Conservation (phyloP, 2,888 invertebrate species). For the Fragum sueziense region DNA sequence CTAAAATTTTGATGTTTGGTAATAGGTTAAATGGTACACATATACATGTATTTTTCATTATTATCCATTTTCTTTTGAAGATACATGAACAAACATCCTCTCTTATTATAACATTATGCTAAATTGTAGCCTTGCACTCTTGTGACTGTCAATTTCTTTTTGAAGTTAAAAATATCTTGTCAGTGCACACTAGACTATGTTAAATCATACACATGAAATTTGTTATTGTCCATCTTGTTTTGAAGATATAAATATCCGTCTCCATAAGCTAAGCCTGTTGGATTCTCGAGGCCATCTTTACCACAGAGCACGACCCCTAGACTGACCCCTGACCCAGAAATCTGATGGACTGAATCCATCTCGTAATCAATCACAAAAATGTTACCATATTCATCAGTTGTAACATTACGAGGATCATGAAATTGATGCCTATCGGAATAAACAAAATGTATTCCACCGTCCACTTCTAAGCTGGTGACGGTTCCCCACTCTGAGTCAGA, state of each 20-base stretch:
- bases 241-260: slow-evolving; percentile 40
- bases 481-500: slow-evolving; percentile 46
- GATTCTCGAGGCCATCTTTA: slow-evolving; percentile 42
- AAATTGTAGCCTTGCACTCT: too few species aligned
- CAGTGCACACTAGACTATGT: too few species aligned
- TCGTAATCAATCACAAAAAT: slow-evolving; percentile 55
- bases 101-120: too few species aligned
- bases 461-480: slow-evolving; percentile 38
- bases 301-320: slow-evolving; percentile 38
- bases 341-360: slow-evolving; percentile 44
- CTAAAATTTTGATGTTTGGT: too few species aligned
- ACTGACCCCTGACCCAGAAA: slow-evolving; percentile 32
- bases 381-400: slow-evolving; percentile 44
- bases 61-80: too few species aligned
- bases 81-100: too few species aligned
- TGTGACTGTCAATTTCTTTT: too few species aligned
- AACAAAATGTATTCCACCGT: slow-evolving; percentile 43
- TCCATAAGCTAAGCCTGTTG: slow-evolving; percentile 35
- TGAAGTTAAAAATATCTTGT: too few species aligned
- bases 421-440: slow-evolving; percentile 33
- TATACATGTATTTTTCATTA: too few species aligned
- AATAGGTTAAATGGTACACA: too few species aligned
- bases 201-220: slow-evolving; percentile 33
- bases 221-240: slow-evolving; percentile 50
- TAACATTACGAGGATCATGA: slow-evolving; percentile 49